Conservation (phyloP, 2,113 vertebrate genomes). For the Pseudopodoces humilis region DNA sequence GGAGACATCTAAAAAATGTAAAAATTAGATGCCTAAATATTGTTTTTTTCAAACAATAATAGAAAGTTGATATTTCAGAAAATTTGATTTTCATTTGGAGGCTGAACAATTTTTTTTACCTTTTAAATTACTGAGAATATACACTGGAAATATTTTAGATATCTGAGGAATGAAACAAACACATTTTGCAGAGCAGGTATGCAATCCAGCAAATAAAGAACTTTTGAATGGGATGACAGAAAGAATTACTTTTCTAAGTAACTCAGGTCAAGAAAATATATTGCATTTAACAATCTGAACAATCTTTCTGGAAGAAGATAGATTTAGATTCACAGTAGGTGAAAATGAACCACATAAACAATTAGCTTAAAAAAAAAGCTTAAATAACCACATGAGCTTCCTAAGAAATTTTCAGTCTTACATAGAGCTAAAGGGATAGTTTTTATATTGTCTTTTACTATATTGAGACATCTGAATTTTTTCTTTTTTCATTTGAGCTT, state of each 20-base stretch:
- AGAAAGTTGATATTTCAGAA: not conserved
- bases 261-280: not conserved
- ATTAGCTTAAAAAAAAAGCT: no score
- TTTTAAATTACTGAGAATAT: not conserved
- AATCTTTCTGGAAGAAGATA: not conserved
- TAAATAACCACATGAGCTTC: not conserved
- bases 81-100: not conserved
- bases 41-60: not conserved
- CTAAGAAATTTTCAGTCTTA: not conserved
- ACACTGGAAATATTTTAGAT: not conserved
- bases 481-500: not conserved
- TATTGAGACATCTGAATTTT: not conserved
- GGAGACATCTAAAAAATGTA: not conserved
- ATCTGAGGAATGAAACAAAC: not conserved
- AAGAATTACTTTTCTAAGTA: not conserved
- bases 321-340: not conserved
- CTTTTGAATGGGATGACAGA: not conserved
- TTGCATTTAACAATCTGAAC: not conserved
- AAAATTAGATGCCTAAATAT: not conserved
- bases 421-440: not conserved
- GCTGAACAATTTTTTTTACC: rapidly evolving
- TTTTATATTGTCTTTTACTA: not conserved
- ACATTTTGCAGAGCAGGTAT: not conserved
- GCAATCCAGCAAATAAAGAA: not conserved
- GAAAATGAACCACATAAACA: not conserved